These are phyloP conservation scores for Bimastos eiseni DNA, from an alignment of 2,888 invertebrate species.

Conservation along the genomic window DNA sequence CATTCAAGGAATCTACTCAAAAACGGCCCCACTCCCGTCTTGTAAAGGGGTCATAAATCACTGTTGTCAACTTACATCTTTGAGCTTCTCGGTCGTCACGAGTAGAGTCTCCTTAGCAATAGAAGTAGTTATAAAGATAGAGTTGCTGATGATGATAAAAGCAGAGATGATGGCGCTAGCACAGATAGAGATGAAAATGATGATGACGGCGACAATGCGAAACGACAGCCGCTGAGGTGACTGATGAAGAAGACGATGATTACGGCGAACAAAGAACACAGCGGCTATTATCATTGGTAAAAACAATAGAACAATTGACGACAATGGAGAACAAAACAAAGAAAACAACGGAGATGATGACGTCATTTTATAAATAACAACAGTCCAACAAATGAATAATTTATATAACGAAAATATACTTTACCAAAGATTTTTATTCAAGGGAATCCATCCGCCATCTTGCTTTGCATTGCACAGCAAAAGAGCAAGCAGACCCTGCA, in stretches of 20 bases:
- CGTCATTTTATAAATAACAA: neutral
- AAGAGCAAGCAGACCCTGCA: slow-evolving; percentile 68
- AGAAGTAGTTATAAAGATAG: too few relatives aligned
- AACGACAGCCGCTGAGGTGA: too few relatives aligned
- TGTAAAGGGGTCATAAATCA: too few relatives aligned
- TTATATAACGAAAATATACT: slow-evolving; percentile 28
- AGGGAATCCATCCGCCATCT: slow-evolving; percentile 80
- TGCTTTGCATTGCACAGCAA: slow-evolving; percentile 73
- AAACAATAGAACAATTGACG: neutral
- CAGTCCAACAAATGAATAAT: neutral
- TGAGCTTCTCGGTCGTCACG: neutral
- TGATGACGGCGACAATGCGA: neutral
- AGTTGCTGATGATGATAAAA: neutral
- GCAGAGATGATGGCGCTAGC: neutral
- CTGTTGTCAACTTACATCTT: too few relatives aligned
- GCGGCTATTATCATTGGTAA: slow-evolving; percentile 57
- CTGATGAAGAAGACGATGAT: neutral
- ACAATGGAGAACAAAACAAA: neutral
- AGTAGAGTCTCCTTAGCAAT: neutral
- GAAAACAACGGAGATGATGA: neutral
- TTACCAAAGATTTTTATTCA: slow-evolving; percentile 90
- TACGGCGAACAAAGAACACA: slow-evolving; percentile 56
- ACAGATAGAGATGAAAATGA: too few relatives aligned
- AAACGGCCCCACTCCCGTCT: too few relatives aligned
- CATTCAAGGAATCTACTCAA: too few relatives aligned